Conservation (phyloP, 2,888 invertebrate species). For the Sabellastarte sp. region DNA sequence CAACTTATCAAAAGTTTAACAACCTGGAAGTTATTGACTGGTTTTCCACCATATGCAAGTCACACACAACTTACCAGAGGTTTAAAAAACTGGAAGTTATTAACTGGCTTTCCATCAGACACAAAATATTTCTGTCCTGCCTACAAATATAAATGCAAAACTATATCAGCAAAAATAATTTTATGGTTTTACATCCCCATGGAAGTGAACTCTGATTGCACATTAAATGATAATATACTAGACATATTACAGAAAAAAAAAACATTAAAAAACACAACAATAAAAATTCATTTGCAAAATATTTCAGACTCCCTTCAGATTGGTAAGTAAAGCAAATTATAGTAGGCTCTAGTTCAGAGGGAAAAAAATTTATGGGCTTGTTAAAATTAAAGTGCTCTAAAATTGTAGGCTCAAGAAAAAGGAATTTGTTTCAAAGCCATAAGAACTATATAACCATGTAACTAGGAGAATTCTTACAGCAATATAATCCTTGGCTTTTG, state of each 20-base stretch:
- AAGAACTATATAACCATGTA: neutral
- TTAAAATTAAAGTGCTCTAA: too few relatives aligned
- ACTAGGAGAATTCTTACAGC: too few relatives aligned
- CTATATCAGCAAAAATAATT: too few relatives aligned
- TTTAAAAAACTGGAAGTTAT: slow-evolving; percentile 58
- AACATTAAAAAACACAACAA: neutral
- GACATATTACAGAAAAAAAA: neutral
- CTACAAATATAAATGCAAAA: slow-evolving; percentile 31
- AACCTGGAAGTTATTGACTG: slow-evolving; percentile 59
- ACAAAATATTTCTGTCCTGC: slow-evolving; percentile 61
- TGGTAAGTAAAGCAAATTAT: neutral
- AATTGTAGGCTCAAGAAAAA: too few relatives aligned
- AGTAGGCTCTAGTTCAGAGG: too few relatives aligned
- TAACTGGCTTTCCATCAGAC: slow-evolving; percentile 59
- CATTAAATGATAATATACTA: too few relatives aligned
- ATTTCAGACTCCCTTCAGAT: neutral
- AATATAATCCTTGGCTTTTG: neutral
- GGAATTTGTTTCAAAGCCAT: too few relatives aligned
- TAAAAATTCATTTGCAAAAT: slow-evolving; percentile 1
- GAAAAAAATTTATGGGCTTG: too few relatives aligned
- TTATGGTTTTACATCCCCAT: too few relatives aligned
- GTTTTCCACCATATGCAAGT: too few relatives aligned
- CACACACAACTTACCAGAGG: slow-evolving; percentile 55
- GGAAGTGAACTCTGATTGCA: too few relatives aligned
- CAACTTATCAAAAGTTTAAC: slow-evolving; percentile 56